Percentiles rank a stretch among this genome's conserved stretches.
phyloP scores from a whole-genome alignment of 2,113 vertebrate species.

The Lepus americanus region DNA sequence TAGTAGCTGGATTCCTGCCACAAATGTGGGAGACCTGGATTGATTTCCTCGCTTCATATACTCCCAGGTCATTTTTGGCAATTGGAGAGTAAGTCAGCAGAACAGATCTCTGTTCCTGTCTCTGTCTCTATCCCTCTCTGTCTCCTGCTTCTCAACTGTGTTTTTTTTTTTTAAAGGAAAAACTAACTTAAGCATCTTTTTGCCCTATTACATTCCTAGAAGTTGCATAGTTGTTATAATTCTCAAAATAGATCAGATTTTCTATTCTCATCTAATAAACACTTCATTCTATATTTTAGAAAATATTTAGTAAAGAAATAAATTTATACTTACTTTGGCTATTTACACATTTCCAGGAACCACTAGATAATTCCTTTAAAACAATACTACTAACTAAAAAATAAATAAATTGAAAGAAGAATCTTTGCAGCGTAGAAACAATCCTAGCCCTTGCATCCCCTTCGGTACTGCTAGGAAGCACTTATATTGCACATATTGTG shows the following conservation, averaged over 20 bases:
- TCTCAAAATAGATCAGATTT: background rate
- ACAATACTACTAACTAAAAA: conserved; percentile 56
- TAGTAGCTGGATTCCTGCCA: too few species aligned
- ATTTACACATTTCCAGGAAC: background rate
- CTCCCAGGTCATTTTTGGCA: too few species aligned
- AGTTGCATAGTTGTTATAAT: background rate
- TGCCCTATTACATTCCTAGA: background rate
- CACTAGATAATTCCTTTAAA: conserved; percentile 35
- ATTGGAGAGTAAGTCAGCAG: too few species aligned
- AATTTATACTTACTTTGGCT: background rate
- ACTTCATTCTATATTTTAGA: background rate
- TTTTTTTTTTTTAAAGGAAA: too few species aligned
- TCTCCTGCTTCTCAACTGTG: too few species aligned
- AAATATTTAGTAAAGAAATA: conserved; percentile 24
- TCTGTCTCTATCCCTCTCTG: too few species aligned
- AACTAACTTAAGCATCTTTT: background rate
- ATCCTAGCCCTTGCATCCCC: background rate
- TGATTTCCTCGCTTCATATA: too few species aligned
- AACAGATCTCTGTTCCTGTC: too few species aligned
- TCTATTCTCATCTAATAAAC: background rate
- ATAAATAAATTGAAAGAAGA: background rate
- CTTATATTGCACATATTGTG: background rate
- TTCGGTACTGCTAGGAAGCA: background rate
- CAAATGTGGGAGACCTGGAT: too few species aligned
- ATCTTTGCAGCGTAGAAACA: background rate